Conservation (phyloP, 2,113 vertebrate species). For the Scomber scombrus region DNA sequence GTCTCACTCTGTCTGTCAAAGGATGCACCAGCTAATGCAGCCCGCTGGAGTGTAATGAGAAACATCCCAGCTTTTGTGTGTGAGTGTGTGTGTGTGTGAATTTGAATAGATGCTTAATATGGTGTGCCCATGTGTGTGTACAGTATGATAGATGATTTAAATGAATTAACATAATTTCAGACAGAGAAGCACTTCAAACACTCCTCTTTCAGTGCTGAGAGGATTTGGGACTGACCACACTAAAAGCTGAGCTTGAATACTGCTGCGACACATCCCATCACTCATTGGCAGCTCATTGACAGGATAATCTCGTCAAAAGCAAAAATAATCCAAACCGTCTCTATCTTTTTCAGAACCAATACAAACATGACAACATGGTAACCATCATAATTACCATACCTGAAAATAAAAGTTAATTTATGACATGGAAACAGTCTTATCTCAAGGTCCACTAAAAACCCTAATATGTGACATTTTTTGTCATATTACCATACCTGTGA, state of each 20-base stretch:
- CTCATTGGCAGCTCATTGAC: not conserved
- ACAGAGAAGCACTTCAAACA: not conserved
- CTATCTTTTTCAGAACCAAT: too few relatives aligned
- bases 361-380: conserved; percentile 1
- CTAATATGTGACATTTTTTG: too few relatives aligned
- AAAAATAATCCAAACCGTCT: too few relatives aligned
- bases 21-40: conserved; percentile 43
- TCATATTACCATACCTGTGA: too few relatives aligned
- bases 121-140: not conserved
- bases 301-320: too few relatives aligned
- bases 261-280: not conserved
- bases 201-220: not conserved
- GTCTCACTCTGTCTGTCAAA: conserved; percentile 57
- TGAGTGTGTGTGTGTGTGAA: not conserved
- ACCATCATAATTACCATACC: too few relatives aligned
- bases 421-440: too few relatives aligned
- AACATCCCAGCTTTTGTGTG: conserved; percentile 20
- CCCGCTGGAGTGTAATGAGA: conserved; percentile 41
- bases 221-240: not conserved
- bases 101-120: not conserved
- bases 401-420: too few relatives aligned
- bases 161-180: not conserved
- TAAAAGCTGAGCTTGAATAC: not conserved
- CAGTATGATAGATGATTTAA: not conserved
- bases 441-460: too few relatives aligned